These are phyloP conservation scores for Drosophila demipolita DNA, from an alignment of 2,888 invertebrate species.

Conservation along the genomic window DNA sequence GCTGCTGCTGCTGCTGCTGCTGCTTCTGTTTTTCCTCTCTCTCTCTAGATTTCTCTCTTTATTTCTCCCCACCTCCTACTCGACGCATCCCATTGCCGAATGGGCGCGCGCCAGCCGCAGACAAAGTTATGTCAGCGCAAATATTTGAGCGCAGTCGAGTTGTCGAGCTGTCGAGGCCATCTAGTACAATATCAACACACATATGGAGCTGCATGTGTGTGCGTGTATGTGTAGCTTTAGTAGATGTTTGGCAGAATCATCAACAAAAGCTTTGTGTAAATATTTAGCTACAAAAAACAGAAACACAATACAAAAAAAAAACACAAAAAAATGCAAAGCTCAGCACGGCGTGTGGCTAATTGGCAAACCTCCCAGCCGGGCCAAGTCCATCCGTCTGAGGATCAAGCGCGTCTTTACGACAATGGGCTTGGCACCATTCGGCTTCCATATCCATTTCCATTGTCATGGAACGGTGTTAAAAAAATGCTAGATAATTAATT, in stretches of 20 bases:
- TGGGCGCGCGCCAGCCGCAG: conserved; percentile 70
- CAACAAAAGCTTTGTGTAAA: conserved; percentile 66
- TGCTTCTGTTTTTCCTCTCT: not conserved
- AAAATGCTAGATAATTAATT: conserved; percentile 76
- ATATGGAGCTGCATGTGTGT: not conserved
- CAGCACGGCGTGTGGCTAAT: conserved; percentile 72
- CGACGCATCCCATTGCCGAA: conserved; percentile 21
- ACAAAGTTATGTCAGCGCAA: conserved; percentile 77
- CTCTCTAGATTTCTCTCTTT: not conserved
- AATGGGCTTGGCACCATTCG: conserved; percentile 7
- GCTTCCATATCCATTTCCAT: conserved; percentile 1
- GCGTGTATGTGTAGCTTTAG: not conserved
- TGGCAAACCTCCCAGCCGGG: conserved; percentile 46
- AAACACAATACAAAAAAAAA: conserved; percentile 4
- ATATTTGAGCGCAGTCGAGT: conserved; percentile 67
- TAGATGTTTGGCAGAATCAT: conserved; percentile 29
- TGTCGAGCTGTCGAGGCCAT: conserved; percentile 44
- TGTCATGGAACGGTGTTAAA: conserved; percentile 51
- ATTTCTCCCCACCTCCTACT: not conserved
- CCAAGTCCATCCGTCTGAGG: conserved; percentile 16
- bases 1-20: conserved; percentile 21
- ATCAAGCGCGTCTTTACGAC: not conserved
- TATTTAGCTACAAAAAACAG: conserved; percentile 54
- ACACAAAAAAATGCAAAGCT: conserved; percentile 46
- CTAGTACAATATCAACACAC: conserved; percentile 1